phyloP scores from a whole-genome alignment of 2,888 invertebrate genomes.

The Autographa pulchrina region DNA sequence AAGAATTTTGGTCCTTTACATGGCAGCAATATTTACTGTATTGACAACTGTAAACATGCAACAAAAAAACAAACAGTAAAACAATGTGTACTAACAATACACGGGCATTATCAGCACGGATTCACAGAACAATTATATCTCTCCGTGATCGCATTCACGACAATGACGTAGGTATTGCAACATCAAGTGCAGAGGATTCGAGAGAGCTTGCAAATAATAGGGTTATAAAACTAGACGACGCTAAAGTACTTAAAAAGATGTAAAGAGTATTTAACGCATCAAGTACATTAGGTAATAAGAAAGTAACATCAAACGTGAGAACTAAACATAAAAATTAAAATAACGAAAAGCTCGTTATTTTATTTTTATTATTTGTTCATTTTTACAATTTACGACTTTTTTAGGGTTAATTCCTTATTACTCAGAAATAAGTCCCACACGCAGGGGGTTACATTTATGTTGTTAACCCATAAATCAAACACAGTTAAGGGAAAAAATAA shows the following conservation, averaged over 20 bases:
- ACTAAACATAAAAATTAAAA: not conserved
- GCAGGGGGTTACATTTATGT: not conserved
- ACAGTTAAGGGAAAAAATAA: not conserved
- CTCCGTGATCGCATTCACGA: conserved; percentile 72
- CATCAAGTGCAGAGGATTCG: conserved; percentile 67
- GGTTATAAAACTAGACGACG: conserved; percentile 56
- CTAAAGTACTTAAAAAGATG: conserved; percentile 25
- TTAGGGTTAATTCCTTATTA: not conserved
- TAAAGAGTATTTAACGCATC: conserved; percentile 23
- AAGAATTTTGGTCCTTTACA: too few species aligned
- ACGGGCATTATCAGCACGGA: conserved; percentile 48
- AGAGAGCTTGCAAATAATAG: conserved; percentile 63
- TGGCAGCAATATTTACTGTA: conserved; percentile 14
- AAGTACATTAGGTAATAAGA: not conserved
- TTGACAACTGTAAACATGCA: conserved; percentile 23
- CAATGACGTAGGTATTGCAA: conserved; percentile 73
- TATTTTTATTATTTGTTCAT: not conserved
- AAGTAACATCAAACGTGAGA: not conserved
- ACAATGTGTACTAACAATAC: conserved; percentile 22
- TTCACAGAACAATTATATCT: conserved; percentile 64
- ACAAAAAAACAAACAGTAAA: not conserved
- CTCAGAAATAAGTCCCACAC: not conserved
- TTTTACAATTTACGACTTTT: not conserved
- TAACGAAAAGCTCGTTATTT: not conserved
- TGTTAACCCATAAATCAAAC: not conserved